Base-by-base conservation (phyloP, 2,797 vertebrate genomes). In the Myotis pilosus region DNA sequence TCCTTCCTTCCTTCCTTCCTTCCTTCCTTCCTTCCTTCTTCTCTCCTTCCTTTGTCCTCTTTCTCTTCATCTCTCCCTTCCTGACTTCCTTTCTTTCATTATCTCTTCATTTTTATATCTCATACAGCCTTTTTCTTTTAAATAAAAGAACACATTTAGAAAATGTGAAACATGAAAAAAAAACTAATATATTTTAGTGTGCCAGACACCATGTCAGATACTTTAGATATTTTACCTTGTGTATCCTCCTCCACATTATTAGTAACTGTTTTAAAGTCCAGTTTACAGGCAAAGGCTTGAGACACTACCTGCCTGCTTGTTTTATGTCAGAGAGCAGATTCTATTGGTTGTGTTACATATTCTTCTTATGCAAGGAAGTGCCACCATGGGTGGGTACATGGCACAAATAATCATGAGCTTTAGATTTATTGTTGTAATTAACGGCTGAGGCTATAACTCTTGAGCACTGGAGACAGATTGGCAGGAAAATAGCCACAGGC, bases 271-370 rank as follows among this genome's bases (percentile, higher is more conserved):
- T 44, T 84, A n/a, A 30, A 62, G 23, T 91, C 36, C 38, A 53
- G 8, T 30, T 95, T 38, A 9, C 13, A 84, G 22, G 33, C 30
- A 64, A 12, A 51, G 12, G 53, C 6, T 53, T 44, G 25, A 81
- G 12, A 22, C 19, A 53, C 7, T 22, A n/a, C 96, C 92, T 96
- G 80, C 78, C 84, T 97, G 78, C 92, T 87, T 79, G 74, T 78
- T 97, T 94, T 96, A 49, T 94, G 38, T 96, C 95, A 94, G 78
- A 92, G 90, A 94, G 93, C 91, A 55, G 72, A 93, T 96, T 75
- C 88, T 97, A 78, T 94, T 97, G 91, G 55, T 94, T 89, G 95
- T 97, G 17, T 86, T 60, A 23, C 7, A 13, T 66, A 71, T 49
- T 89, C n/a, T 66, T 9, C 8, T 78, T 49, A 71, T 38, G 41